Evolutionary conservation across 2,113 vertebrate species (phyloP), one percentile per base, ranked within the genome.

Genomic region (Nibea coibor): DNA sequence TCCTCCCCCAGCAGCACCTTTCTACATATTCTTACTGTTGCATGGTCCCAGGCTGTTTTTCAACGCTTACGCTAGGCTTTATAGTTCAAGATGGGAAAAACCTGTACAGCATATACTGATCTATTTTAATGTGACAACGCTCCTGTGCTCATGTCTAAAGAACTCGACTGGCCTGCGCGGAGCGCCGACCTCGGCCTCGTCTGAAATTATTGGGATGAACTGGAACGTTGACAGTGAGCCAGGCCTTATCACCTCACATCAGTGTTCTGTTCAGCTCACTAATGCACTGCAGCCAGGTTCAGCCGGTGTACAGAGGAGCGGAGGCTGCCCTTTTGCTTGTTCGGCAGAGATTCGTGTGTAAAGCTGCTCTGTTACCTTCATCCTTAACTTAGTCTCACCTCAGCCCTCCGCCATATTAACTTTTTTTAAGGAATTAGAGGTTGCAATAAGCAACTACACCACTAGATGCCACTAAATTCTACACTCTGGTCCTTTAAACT

Each of bases 11-110:
- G 51, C 62, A 69, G 62, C 8, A 68, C 42, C 48, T 43, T 22
- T 16, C 48, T 47, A 8, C 51, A 66, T 39, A 43, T 39, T 42
- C 62, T 22, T 26, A 48, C 12, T 53, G 56, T 35, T n/a, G 9
- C 0, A 10, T 9, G 7, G 0, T 54, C 43, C 5, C 26, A 11
- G 10, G 59, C 59, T 17, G 17, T 19, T 39, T 54, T 67, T 56
- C 17, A 69, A n/a, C 14, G 45, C 48, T 57, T 26, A 48, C 5
- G 15, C 54, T 54, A 4, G 22, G 20, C 35, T 19, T 16, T 16
- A 48, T 28, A 43, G 17, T 56, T 68, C 26, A 51, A 31, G 9
- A 26, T 31, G 17, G 17, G 19, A 12, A 50, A 14, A 19, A 6
- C 16, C 8, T n/a, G 15, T 14, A 14, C 10, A 20, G 26, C 24